A percentile compares a stretch with the other conserved stretches of the same genome.
These are phyloP conservation scores for Tenualosa ilisha DNA, from an alignment of 2,797 vertebrate species.

Conservation along the genomic window DNA sequence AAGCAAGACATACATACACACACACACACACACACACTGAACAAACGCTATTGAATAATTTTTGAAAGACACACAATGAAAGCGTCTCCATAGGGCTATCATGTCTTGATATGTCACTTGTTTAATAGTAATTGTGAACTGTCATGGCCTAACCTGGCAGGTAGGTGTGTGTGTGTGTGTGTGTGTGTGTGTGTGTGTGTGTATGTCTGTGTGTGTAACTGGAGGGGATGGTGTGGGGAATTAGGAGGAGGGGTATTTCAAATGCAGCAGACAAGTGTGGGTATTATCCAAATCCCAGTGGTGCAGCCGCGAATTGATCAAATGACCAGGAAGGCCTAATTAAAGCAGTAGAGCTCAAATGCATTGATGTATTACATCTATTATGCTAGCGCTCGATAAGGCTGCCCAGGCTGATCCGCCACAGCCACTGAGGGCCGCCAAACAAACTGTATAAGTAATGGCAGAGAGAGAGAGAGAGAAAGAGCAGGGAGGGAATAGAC, in stretches of 20 bases:
- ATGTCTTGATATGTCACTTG: neutral
- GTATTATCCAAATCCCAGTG: constrained; percentile 83
- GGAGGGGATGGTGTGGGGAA: neutral
- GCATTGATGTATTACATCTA: constrained; percentile 99
- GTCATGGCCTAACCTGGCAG: neutral
- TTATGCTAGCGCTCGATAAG: constrained; percentile 94
- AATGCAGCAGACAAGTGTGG: constrained; percentile 81
- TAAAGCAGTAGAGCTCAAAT: constrained; percentile 98
- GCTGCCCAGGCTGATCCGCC: constrained; percentile 83
- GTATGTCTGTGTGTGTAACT: constrained; percentile 22
- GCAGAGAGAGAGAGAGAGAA: constrained; percentile 51
- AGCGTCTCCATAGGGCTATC: neutral
- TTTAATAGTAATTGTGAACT: neutral
- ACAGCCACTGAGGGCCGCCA: constrained; percentile 86
- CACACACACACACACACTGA: neutral
- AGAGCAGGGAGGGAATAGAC: neutral
- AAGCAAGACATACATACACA: neutral
- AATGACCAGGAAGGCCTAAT: constrained; percentile 98
- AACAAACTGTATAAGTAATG: constrained; percentile 96
- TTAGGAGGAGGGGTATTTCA: constrained; percentile 72
- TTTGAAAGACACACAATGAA: no score
- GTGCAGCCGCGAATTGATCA: constrained; percentile 85
- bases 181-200: neutral
- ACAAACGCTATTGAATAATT: neutral
- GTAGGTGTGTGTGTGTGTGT: neutral